Percentiles rank a stretch among this genome's conserved stretches.
Conservation (phyloP, 2,888 invertebrate species). For the Nomada hirtipes region DNA sequence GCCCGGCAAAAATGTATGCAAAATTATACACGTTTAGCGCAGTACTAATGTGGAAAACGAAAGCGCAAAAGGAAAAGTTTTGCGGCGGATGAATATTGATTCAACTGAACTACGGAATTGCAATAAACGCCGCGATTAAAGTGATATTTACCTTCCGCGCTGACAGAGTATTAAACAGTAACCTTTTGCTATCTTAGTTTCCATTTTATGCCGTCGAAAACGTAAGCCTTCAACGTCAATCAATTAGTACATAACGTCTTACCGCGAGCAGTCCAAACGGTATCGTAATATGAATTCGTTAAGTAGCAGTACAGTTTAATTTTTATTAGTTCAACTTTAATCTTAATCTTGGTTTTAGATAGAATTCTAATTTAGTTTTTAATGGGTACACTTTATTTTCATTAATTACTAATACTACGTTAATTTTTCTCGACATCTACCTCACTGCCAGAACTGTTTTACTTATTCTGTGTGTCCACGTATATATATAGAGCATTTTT, state of each 20-base stretch:
- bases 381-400: too few relatives aligned
- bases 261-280: background rate
- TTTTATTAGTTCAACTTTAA: background rate
- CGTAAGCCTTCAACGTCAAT: background rate
- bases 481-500: too few relatives aligned
- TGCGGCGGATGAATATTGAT: constrained; percentile 14
- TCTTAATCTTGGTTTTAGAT: too few relatives aligned
- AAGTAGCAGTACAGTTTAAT: background rate
- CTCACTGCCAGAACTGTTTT: background rate
- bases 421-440: background rate
- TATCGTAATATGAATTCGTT: too few relatives aligned
- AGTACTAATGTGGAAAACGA: constrained; percentile 16
- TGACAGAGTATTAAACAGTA: too few relatives aligned
- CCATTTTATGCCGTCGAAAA: background rate
- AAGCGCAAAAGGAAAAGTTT: constrained; percentile 18
- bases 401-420: background rate
- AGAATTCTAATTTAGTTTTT: too few relatives aligned
- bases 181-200: background rate
- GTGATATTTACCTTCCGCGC: background rate
- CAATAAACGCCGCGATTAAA: background rate
- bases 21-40: constrained; percentile 55
- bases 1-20: constrained; percentile 47
- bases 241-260: background rate
- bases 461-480: background rate
- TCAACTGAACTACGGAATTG: constrained; percentile 14